These are phyloP conservation scores for Stenoptilia bipunctidactyla DNA, from an alignment of 2,888 invertebrate genomes.

Conservation along the genomic window DNA sequence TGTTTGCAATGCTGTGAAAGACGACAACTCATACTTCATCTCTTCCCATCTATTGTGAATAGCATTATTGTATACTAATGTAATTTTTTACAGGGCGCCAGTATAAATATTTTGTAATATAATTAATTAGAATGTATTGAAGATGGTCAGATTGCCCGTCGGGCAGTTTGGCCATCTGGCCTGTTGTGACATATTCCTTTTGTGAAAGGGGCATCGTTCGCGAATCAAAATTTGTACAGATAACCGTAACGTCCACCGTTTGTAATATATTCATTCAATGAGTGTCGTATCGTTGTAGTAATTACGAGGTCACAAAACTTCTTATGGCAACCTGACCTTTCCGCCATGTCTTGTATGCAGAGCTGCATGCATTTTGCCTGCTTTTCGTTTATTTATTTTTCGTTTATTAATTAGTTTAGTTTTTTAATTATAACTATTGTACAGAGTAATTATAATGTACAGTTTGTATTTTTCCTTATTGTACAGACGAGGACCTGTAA, in stretches of 20 bases:
- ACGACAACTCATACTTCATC: constrained; percentile 61
- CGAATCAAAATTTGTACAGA: constrained; percentile 65
- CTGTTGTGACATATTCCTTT: constrained; percentile 88
- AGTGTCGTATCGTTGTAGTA: constrained; percentile 79
- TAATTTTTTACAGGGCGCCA: constrained; percentile 69
- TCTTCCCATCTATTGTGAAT: constrained; percentile 30
- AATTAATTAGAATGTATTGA: constrained; percentile 41
- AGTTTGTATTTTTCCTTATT: constrained; percentile 48
- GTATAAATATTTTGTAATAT: constrained; percentile 47
- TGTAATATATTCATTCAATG: constrained; percentile 73
- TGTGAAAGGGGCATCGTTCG: constrained; percentile 90
- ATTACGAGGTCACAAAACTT: constrained; percentile 66
- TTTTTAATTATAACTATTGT: constrained; percentile 58
- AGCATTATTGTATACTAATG: constrained; percentile 55
- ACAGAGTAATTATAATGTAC: constrained; percentile 64
- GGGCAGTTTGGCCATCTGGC: constrained; percentile 67
- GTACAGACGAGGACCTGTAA: constrained; percentile 1
- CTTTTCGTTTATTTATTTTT: constrained; percentile 73
- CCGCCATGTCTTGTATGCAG: constrained; percentile 75
- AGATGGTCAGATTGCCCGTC: constrained; percentile 58
- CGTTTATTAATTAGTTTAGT: constrained; percentile 71
- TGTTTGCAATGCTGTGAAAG: constrained; percentile 37
- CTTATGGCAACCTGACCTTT: constrained; percentile 78
- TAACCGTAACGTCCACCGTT: constrained; percentile 68
- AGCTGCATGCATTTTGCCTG: constrained; percentile 79